Evolutionary conservation across 2,888 invertebrate genomes (phyloP).

Genomic region (Bedellia somnulentella): DNA sequence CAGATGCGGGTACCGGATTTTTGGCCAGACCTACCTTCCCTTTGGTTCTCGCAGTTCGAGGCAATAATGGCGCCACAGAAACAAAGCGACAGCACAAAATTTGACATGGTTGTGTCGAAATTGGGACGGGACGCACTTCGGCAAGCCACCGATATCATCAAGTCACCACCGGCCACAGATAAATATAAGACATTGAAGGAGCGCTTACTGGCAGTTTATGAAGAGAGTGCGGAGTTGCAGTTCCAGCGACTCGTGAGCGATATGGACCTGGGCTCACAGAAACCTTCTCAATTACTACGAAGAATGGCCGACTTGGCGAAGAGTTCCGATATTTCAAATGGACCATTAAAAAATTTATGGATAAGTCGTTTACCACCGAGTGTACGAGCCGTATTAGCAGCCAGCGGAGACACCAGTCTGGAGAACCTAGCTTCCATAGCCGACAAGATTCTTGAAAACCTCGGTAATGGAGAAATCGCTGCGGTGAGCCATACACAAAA

Average conservation of each 20-base stretch:
- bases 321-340: constrained; percentile 1
- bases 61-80: constrained; percentile 4
- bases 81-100: constrained; percentile 4
- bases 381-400: constrained; percentile 5
- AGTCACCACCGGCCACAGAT: neutral
- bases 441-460: constrained; percentile 5
- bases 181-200: constrained; percentile 5
- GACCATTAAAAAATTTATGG: constrained; percentile 4
- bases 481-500: neutral
- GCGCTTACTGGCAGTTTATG: constrained; percentile 1
- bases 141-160: constrained; percentile 4
- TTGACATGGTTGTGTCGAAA: constrained; percentile 2
- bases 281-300: constrained; percentile 5
- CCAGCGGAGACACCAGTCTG: neutral
- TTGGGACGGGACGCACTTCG: constrained; percentile 2
- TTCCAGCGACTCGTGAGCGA: constrained; percentile 5
- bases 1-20: constrained; percentile 3
- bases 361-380: constrained; percentile 3
- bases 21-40: constrained; percentile 3
- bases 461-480: neutral
- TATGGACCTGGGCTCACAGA: constrained; percentile 6
- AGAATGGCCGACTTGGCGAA: constrained; percentile 5
- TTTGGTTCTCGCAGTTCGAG: constrained; percentile 7
- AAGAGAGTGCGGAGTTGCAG: constrained; percentile 4
- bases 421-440: constrained; percentile 5